A percentile compares a stretch with the other conserved stretches of the same genome.
These are phyloP conservation scores for Limnephilus auricula DNA, from an alignment of 2,888 invertebrate genomes.

Conservation along the genomic window DNA sequence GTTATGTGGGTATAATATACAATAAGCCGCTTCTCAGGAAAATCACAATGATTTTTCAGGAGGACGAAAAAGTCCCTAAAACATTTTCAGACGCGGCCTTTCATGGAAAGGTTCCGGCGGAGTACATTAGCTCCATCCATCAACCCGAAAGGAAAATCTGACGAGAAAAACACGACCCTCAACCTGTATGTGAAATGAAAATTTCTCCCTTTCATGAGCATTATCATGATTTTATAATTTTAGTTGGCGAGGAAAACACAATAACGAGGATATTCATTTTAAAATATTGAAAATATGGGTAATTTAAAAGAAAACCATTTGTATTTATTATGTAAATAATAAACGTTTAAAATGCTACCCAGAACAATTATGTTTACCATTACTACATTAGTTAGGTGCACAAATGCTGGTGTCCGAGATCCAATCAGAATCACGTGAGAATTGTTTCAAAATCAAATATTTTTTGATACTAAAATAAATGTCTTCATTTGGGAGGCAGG, in stretches of 20 bases:
- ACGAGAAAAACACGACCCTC: slow-evolving; percentile 13
- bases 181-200: slow-evolving; percentile 22
- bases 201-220: slow-evolving; percentile 21
- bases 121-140: slow-evolving; percentile 45
- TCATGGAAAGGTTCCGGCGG: slow-evolving; percentile 20
- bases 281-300: background rate
- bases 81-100: slow-evolving; percentile 23
- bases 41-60: slow-evolving; percentile 40
- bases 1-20: background rate
- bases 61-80: slow-evolving; percentile 10
- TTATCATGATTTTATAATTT: slow-evolving; percentile 16
- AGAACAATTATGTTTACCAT: too few species aligned
- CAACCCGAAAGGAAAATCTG: slow-evolving; percentile 37
- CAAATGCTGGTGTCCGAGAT: too few species aligned
- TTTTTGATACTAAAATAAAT: too few species aligned
- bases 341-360: too few species aligned
- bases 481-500: too few species aligned
- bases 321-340: too few species aligned
- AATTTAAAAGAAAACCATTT: too few species aligned
- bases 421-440: too few species aligned
- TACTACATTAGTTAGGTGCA: too few species aligned
- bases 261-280: background rate
- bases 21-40: background rate
- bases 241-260: background rate
- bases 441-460: too few species aligned